Evolutionary conservation across 2,888 invertebrate genomes (phyloP).

Genomic region (Chalcis sispes): DNA sequence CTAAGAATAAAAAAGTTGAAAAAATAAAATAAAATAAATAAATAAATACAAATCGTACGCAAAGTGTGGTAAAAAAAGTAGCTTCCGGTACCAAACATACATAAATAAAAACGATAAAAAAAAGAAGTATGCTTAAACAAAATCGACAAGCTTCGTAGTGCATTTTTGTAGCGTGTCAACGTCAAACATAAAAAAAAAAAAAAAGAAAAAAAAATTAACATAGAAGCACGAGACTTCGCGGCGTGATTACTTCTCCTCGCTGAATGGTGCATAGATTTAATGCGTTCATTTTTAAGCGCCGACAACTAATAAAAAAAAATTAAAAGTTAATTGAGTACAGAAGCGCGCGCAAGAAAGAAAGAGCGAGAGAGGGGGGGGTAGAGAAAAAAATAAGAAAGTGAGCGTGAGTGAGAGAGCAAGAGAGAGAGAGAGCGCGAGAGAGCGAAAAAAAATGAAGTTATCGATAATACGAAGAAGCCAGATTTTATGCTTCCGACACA

Average conservation of each 20-base stretch:
- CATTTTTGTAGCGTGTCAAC: constrained; percentile 54
- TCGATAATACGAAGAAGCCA: constrained; percentile 53
- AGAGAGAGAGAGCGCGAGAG: constrained; percentile 5
- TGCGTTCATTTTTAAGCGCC: constrained; percentile 34
- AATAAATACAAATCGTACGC: constrained; percentile 35
- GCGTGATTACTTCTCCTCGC: constrained; percentile 8
- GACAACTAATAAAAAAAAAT: background rate
- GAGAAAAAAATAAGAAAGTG: background rate
- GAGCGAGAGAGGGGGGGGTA: constrained; percentile 5
- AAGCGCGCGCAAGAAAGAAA: background rate
- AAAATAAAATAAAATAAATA: constrained; percentile 31
- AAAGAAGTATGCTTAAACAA: constrained; percentile 44
- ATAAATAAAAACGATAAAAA: constrained; percentile 50
- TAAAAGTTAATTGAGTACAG: background rate
- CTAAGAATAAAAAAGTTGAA: background rate
- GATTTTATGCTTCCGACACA: constrained; percentile 52
- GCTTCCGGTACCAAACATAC: constrained; percentile 55
- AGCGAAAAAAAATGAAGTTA: constrained; percentile 12
- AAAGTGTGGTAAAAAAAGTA: constrained; percentile 50
- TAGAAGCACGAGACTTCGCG: background rate
- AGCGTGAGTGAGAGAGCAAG: background rate
- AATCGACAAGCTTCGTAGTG: constrained; percentile 55
- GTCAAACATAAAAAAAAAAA: constrained; percentile 31
- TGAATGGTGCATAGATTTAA: constrained; percentile 19
- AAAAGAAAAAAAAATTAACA: constrained; percentile 12